Conservation (phyloP, 2,888 invertebrate species). For the Rhopalosiphum nymphaeae region DNA sequence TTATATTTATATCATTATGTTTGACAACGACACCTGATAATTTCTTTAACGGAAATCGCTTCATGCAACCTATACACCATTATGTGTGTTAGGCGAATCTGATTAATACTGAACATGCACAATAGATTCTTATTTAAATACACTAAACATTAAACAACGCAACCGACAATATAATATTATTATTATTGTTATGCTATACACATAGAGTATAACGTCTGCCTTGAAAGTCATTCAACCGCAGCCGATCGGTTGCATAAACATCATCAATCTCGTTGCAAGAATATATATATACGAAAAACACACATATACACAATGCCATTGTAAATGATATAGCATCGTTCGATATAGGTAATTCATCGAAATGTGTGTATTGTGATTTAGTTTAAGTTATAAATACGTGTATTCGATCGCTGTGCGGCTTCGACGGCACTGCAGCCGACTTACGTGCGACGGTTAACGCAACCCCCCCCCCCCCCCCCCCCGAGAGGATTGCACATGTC, state of each 20-base stretch:
- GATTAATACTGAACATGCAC: neutral
- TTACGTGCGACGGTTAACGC: neutral
- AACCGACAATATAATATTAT: neutral
- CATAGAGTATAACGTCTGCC: neutral
- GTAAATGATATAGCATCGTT: neutral
- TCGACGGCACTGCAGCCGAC: neutral
- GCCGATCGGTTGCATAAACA: slow-evolving; percentile 3
- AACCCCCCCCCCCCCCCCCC: neutral
- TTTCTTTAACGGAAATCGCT: neutral
- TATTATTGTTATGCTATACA: neutral
- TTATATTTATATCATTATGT: neutral
- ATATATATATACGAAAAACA: neutral
- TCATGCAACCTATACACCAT: neutral
- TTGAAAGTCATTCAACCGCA: neutral
- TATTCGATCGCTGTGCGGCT: neutral
- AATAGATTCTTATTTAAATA: neutral
- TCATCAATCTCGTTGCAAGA: neutral
- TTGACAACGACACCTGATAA: neutral
- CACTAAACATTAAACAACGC: neutral
- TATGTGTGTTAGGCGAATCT: neutral
- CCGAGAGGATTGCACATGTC: neutral
- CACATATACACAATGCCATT: neutral
- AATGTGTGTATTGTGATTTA: neutral
- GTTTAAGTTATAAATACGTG: neutral
- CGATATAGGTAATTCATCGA: neutral